Conservation (phyloP, 2,888 invertebrate species). For the Drosophila kokeensis region DNA sequence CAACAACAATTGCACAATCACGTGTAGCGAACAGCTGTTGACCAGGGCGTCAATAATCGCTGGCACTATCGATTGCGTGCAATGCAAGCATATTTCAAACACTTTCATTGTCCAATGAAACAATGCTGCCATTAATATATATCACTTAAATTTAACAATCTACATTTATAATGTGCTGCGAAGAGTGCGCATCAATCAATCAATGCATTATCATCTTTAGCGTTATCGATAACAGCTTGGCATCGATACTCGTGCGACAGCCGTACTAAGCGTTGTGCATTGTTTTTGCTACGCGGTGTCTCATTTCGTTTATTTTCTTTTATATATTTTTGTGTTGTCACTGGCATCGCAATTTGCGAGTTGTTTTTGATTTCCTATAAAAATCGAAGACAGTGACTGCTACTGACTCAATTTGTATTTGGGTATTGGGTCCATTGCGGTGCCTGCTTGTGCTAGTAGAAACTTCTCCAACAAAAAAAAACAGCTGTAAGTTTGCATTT, state of each 20-base stretch:
- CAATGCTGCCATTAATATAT: background rate
- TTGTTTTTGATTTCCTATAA: constrained; percentile 37
- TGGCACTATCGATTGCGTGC: constrained; percentile 27
- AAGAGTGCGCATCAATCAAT: background rate
- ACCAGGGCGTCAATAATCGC: constrained; percentile 34
- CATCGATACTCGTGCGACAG: constrained; percentile 43
- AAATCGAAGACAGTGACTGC: constrained; percentile 16
- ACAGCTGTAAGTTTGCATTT: constrained; percentile 35
- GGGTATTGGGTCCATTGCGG: constrained; percentile 1
- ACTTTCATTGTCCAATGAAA: no score
- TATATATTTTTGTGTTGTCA: constrained; percentile 27
- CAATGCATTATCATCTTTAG: no score
- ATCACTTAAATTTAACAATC: background rate
- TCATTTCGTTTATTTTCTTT: constrained; percentile 21
- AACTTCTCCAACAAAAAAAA: background rate
- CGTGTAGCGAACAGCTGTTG: constrained; percentile 64
- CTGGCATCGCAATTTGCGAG: constrained; percentile 37
- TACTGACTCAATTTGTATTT: constrained; percentile 2
- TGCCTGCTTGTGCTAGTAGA: background rate
- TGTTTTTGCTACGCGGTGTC: constrained; percentile 49
- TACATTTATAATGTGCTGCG: no score
- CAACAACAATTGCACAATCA: constrained; percentile 50
- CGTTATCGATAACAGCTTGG: constrained; percentile 22
- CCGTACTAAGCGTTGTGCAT: constrained; percentile 55
- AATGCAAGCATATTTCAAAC: background rate